Evolutionary conservation across 2,888 invertebrate genomes (phyloP), one percentile per base, ranked within the genome.

Genomic region (Alitta virens): DNA sequence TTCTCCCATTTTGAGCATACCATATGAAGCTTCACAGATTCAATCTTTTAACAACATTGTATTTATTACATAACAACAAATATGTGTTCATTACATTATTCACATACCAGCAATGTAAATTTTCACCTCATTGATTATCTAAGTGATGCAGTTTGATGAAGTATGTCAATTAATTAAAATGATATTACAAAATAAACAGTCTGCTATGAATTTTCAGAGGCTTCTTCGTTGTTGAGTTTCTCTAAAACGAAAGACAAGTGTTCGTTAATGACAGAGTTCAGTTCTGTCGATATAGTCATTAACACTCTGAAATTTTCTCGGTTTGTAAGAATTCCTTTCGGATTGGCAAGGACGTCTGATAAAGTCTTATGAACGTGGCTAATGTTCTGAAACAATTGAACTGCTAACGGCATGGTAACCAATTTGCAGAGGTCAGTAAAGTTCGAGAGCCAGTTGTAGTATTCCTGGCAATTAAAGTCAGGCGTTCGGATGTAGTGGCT

Each of bases 341-440:
- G 79, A 18, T 72, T 72, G 7, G 77, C 77, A 73, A 78, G 73
- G n/a, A 78, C 75, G 60, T 78, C 78, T 7, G 78, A 73, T 42
- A 78, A 62, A 16, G 75, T 75, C 61, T 79, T 79, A 50, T 79
- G 77, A 2, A 79, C 77, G 57, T 78, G 78, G 50, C 75, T 77
- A 51, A 79, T 78, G 58, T 76, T 77, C 63, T 76, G 76, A 60
- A 78, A 79, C 26, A 75, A 64, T 16, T 73, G 73, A 33, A 72
- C 70, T 24, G 74, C 73, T 12, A 79, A 61, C 1, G 79, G 79
- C 70, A 79, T 72, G 1, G 75, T 69, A 33, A 76, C 67, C 1
- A 72, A 63, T 65, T 75, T 77, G 68, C 77, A 77, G 14, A 72
- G 64, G 54, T 77, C 77, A 5, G 76, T 76, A 63, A 79, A 79